phyloP scores from a whole-genome alignment of 2,888 invertebrate genomes.

The Cheiracanthium punctorium region DNA sequence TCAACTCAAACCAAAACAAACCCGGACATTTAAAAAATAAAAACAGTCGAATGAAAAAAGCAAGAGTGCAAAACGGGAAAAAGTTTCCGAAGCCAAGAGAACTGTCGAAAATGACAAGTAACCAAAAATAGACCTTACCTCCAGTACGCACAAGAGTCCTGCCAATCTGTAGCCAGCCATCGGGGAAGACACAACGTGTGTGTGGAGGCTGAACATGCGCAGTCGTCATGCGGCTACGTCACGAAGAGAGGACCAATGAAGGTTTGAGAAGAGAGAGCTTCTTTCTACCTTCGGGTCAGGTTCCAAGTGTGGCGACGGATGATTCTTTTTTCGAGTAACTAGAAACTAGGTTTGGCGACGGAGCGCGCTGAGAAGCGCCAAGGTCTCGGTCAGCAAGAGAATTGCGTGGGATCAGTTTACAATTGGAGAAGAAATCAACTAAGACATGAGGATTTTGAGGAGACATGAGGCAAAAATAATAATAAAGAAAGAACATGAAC shows the following conservation, averaged over 20 bases:
- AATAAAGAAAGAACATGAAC: no score
- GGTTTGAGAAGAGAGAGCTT: constrained; percentile 21
- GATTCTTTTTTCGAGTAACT: constrained; percentile 23
- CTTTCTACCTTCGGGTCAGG: constrained; percentile 57
- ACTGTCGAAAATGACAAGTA: constrained; percentile 60
- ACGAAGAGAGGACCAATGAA: constrained; percentile 30
- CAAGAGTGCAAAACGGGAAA: constrained; percentile 12
- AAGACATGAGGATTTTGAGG: background rate
- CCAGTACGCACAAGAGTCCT: constrained; percentile 48
- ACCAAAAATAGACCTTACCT: constrained; percentile 70
- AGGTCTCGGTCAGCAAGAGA: constrained; percentile 54
- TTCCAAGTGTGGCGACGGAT: constrained; percentile 61
- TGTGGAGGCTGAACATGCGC: constrained; percentile 44
- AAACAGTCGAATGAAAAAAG: background rate
- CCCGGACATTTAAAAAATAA: constrained; percentile 1
- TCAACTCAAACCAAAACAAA: constrained; percentile 1
- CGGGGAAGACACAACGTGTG: constrained; percentile 57
- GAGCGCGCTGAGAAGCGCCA: constrained; percentile 39
- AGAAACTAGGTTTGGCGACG: constrained; percentile 38
- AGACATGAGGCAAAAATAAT: no score
- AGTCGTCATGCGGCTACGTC: constrained; percentile 27
- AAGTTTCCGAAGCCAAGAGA: constrained; percentile 33
- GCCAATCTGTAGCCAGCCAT: constrained; percentile 64
- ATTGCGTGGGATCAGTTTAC: constrained; percentile 28
- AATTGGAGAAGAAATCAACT: background rate